These are phyloP conservation scores for Diorhabda carinulata DNA, from an alignment of 1,140 invertebrate genomes.

Conservation along the genomic window DNA sequence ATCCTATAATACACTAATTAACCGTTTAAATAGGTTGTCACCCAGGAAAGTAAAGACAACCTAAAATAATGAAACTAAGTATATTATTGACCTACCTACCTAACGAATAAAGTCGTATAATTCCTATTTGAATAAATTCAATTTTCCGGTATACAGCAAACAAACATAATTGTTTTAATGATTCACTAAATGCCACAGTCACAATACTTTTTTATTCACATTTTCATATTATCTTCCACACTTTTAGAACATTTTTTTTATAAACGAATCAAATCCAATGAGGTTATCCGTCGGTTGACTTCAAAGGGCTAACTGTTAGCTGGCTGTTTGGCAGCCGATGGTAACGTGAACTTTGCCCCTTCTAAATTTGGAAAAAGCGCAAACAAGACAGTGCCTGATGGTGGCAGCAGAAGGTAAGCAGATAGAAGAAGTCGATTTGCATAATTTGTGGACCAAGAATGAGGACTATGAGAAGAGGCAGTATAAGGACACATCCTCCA, in stretches of 20 bases:
- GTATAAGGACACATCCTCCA: conserved; percentile 6
- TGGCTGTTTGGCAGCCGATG: conserved; percentile 10
- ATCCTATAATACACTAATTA: too few species aligned
- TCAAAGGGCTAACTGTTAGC: conserved; percentile 17
- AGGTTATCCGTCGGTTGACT: conserved; percentile 1
- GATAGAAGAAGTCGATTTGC: conserved; percentile 21
- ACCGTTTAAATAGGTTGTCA: background rate
- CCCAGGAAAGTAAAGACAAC: background rate
- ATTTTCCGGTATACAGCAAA: background rate
- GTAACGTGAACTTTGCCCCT: conserved; percentile 21
- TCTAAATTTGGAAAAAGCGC: conserved; percentile 20
- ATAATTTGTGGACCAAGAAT: conserved; percentile 23
- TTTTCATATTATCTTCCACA: too few species aligned
- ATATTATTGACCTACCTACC: background rate
- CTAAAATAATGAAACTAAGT: background rate
- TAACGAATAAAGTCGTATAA: too few species aligned
- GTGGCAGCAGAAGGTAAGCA: conserved; percentile 16
- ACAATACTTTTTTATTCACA: background rate
- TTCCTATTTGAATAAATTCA: too few species aligned
- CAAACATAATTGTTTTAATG: background rate
- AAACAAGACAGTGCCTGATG: conserved; percentile 17
- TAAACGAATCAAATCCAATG: background rate
- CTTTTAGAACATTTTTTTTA: background rate
- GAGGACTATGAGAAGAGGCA: conserved; percentile 18
- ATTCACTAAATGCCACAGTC: background rate